phyloP scores from a whole-genome alignment of 2,113 vertebrate species.

The Balaenoptera acutorostrata region DNA sequence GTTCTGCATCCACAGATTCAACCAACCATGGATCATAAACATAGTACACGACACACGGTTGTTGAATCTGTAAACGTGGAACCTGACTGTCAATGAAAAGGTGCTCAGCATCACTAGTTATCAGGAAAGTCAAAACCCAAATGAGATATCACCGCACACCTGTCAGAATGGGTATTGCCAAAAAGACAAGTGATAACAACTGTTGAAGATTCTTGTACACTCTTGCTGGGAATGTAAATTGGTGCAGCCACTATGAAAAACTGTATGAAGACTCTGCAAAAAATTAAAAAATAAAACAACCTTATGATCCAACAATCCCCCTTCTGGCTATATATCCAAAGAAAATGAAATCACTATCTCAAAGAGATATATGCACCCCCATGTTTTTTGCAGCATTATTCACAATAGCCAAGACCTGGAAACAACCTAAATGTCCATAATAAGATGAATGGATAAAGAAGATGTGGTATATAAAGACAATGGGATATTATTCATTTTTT shows the following conservation, averaged over 20 bases:
- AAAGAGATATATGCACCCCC: not conserved
- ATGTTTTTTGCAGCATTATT: not conserved
- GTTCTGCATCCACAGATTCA: too few relatives aligned
- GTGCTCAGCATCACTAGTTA: too few relatives aligned
- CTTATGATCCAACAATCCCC: not conserved
- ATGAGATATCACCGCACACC: too few relatives aligned
- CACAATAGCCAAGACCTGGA: not conserved
- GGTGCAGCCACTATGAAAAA: not conserved
- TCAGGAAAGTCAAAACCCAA: too few relatives aligned
- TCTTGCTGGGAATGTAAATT: not conserved
- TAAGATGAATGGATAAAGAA: not conserved
- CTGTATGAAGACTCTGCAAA: not conserved
- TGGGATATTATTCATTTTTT: not conserved
- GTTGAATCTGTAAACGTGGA: too few relatives aligned
- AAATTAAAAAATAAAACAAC: not conserved
- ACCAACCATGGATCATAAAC: too few relatives aligned
- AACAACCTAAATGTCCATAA: not conserved
- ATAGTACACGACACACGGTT: too few relatives aligned
- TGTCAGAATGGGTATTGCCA: too few relatives aligned
- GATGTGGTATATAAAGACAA: not conserved
- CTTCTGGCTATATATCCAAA: not conserved
- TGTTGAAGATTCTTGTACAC: not conserved
- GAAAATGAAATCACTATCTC: not conserved
- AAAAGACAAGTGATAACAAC: too few relatives aligned
- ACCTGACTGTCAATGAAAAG: too few relatives aligned